Conservation (phyloP, 2,797 vertebrate species). For the Pipistrellus kuhlii region DNA sequence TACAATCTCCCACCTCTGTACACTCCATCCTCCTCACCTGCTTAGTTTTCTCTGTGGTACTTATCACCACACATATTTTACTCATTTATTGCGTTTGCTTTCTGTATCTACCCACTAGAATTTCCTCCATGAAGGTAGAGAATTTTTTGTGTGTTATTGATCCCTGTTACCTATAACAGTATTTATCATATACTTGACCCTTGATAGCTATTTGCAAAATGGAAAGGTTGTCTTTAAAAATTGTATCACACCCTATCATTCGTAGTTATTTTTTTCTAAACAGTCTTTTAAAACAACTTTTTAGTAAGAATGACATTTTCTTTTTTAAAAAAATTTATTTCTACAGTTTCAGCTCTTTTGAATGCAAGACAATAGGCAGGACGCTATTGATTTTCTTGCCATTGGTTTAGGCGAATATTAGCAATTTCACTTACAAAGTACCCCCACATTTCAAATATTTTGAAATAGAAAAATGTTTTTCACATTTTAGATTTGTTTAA, state of each 20-base stretch:
- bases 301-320: conserved; percentile 12
- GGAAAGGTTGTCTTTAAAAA: not conserved
- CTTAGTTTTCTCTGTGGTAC: not conserved
- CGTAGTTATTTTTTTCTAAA: not conserved
- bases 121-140: not conserved
- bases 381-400: not conserved
- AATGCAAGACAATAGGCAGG: not conserved
- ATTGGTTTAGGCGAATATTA: not conserved
- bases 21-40: not conserved
- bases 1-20: not conserved
- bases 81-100: not conserved
- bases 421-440: conserved; percentile 31
- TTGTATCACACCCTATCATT: not conserved
- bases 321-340: not conserved
- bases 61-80: not conserved
- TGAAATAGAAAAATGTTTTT: not conserved
- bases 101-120: not conserved
- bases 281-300: not conserved
- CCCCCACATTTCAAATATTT: conserved; percentile 28
- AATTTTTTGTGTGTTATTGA: not conserved
- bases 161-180: not conserved
- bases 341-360: not conserved
- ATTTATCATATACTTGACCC: not conserved
- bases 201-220: not conserved
- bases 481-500: conserved; percentile 56